Evolutionary conservation across 2,113 vertebrate genomes (phyloP).

Genomic region (Delphinus delphis): DNA sequence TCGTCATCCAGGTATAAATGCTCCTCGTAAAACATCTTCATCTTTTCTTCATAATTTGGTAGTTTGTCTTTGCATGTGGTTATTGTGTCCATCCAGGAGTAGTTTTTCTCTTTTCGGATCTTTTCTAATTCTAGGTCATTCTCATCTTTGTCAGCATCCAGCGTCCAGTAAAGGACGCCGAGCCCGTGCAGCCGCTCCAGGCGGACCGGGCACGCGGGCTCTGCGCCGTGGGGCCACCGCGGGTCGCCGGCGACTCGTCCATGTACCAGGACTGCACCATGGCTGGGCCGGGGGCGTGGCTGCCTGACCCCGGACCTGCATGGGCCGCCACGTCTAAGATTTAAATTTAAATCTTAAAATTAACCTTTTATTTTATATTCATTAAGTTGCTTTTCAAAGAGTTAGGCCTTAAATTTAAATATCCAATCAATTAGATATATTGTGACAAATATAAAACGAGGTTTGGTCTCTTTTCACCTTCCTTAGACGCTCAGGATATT

Average conservation of each 20-base stretch:
- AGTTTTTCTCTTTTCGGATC: too few relatives aligned
- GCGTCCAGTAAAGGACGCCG: conserved; percentile 87
- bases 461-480: neutral
- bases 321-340: too few relatives aligned
- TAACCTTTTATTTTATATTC: neutral
- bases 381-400: neutral
- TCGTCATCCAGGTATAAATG: conserved; percentile 96
- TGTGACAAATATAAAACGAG: neutral
- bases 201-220: conserved; percentile 83
- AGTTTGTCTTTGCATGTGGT: too few relatives aligned
- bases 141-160: too few relatives aligned
- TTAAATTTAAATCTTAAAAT: neutral
- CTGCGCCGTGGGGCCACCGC: conserved; percentile 81
- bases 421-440: neutral
- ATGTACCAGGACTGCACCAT: conserved; percentile 89
- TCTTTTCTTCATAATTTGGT: too few relatives aligned
- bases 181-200: conserved; percentile 82
- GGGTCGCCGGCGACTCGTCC: conserved; percentile 85
- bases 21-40: conserved; percentile 73
- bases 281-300: neutral
- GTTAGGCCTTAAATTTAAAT: neutral
- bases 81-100: too few relatives aligned
- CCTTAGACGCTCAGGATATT: neutral
- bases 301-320: too few relatives aligned
- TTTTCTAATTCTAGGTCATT: too few relatives aligned